Percentiles rank a stretch among this genome's conserved stretches.
Evolutionary conservation across 2,113 vertebrate species (phyloP).

Genomic region (Heterotilapia buettikoferi): DNA sequence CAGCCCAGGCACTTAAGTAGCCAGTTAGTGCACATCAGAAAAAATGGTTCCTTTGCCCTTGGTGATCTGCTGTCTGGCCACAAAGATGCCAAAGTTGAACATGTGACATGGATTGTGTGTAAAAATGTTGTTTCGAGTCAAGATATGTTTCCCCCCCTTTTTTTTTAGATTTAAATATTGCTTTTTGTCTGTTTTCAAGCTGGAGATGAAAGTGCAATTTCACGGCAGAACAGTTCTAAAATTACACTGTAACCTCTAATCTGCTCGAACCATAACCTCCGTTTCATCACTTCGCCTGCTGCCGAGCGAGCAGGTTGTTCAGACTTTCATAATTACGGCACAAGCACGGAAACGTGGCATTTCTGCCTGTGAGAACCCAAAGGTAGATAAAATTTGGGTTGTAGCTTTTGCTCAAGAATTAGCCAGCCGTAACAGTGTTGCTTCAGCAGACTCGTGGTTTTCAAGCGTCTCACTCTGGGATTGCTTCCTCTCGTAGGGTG

Average conservation of each 20-base stretch:
- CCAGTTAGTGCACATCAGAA: background rate
- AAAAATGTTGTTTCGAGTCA: background rate
- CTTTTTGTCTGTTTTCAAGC: background rate
- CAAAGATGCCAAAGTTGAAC: background rate
- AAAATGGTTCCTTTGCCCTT: background rate
- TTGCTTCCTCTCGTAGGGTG: background rate
- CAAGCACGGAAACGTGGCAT: background rate
- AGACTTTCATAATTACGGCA: background rate
- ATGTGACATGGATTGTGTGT: background rate
- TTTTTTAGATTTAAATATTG: background rate
- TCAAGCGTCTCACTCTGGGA: background rate
- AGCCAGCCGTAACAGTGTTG: background rate
- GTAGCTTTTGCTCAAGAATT: background rate
- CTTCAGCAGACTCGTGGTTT: background rate
- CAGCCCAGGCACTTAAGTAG: background rate
- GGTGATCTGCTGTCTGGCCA: background rate
- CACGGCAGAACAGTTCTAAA: background rate
- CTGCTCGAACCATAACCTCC: background rate
- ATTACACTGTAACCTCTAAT: background rate
- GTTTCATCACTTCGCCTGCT: background rate
- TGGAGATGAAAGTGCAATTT: background rate
- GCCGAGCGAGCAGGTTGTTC: background rate
- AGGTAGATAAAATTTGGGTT: background rate
- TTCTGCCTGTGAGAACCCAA: background rate
- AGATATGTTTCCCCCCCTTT: rapidly evolving